Base-by-base conservation (phyloP, 2,113 vertebrate genomes). In the Echinops telfairi region DNA sequence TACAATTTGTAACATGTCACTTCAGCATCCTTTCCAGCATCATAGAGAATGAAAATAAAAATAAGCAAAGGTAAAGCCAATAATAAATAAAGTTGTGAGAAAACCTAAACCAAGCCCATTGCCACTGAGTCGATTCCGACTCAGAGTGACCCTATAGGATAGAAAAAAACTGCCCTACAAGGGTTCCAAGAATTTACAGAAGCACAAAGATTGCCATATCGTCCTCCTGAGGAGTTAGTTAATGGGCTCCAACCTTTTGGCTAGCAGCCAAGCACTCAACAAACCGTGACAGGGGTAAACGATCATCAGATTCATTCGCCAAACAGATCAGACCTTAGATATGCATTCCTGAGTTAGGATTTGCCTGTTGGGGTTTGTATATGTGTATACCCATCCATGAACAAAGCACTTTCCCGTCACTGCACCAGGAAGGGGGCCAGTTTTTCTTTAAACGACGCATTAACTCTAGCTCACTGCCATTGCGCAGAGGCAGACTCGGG, bases 11-110 rank as follows among this genome's bases (percentile, higher is more conserved):
- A 90, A 85, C 36, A 5, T 3, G 6, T 71, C 53, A 76, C 77
- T 89, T 92, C 62, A 82, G 36, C 25, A 78, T 60, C 47, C 85
- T 87, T 90, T 40, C 60, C 40, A 91, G 16, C 58, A 38, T 38
- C 10, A 88, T n/a, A 64, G 57, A 64, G 57, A 47, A 1, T 58
- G 15, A 23, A 66, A 27, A 29, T 25, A 22, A 66, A 66, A 66
- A 62, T 12, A 73, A 78, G 40, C 47, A 76, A 53, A 83, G 6
- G 27, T 33, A 86, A 90, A 77, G 47, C 2, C 53, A 92, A 64
- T 16, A 85, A 85, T 43, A 81, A 85, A 85, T 43, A 81, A 82
- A 86, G 73, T 19, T 79, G 27, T 68, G 27, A 68, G 23, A 6
- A 68, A 68, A 29, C 64, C 64, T 17, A 68, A 3, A 31, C 64